Conservation (phyloP, 2,113 vertebrate genomes). For the Dinomys branickii region DNA sequence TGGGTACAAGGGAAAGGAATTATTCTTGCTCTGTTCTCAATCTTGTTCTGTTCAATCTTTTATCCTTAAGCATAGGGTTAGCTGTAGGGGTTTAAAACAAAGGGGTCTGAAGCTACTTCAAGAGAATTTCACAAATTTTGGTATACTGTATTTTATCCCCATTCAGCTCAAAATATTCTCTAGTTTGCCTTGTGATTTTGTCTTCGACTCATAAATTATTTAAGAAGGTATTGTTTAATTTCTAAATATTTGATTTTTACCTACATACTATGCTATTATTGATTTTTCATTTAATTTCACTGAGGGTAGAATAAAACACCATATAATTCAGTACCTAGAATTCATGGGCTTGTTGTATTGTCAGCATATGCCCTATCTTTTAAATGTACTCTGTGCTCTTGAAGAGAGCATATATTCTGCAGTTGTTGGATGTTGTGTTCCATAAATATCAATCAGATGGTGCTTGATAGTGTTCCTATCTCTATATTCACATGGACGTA, state of each 20-base stretch:
- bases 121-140: neutral
- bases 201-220: constrained; percentile 15
- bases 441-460: neutral
- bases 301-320: neutral
- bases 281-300: constrained; percentile 33
- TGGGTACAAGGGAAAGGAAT: too few relatives aligned
- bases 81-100: too few relatives aligned
- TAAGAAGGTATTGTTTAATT: constrained; percentile 4
- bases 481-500: neutral
- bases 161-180: constrained; percentile 19
- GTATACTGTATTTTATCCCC: neutral
- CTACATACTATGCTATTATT: neutral
- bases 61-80: too few relatives aligned
- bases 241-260: neutral
- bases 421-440: neutral
- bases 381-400: neutral
- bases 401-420: neutral
- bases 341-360: neutral
- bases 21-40: too few relatives aligned
- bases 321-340: neutral
- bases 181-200: constrained; percentile 46
- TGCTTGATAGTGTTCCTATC: neutral
- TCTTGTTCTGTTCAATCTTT: too few relatives aligned
- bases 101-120: constrained; percentile 48
- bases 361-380: neutral